phyloP scores from a whole-genome alignment of 2,888 invertebrate species.

The Lordiphosa fenestrarum region DNA sequence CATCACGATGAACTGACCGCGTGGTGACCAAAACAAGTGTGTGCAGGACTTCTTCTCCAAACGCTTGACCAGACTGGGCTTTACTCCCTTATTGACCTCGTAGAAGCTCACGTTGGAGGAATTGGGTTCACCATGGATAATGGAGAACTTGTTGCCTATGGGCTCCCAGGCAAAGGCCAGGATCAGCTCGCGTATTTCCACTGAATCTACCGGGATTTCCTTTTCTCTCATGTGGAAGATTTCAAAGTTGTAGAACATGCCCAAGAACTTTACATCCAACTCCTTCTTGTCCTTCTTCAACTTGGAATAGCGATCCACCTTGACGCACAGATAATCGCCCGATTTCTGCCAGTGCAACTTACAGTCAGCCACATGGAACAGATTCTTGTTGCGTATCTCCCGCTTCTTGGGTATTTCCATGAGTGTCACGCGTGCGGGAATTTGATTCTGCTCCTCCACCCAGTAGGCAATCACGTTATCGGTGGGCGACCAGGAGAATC shows the following conservation, averaged over 20 bases:
- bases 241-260: conserved; percentile 99
- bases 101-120: conserved; percentile 94
- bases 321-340: conserved; percentile 98
- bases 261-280: conserved; percentile 95
- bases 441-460: conserved; percentile 98
- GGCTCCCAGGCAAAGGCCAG: conserved; percentile 99
- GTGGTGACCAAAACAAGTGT: conserved; percentile 96
- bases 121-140: conserved; percentile 94
- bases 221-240: conserved; percentile 99
- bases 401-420: conserved; percentile 94
- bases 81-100: conserved; percentile 93
- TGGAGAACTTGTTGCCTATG: conserved; percentile 96
- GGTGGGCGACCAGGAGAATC: conserved; percentile 99
- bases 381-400: conserved; percentile 94
- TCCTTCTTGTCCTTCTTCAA: conserved; percentile 96
- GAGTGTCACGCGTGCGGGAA: conserved; percentile 96
- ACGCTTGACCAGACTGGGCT: conserved; percentile 92
- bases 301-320: conserved; percentile 92
- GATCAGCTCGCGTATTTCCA: conserved; percentile 96
- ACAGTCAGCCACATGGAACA: conserved; percentile 98
- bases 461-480: conserved; percentile 98
- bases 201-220: conserved; percentile 97
- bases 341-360: conserved; percentile 99
- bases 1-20: conserved; percentile 96
- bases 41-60: conserved; percentile 94